A percentile compares a stretch with the other conserved stretches of the same genome.
Conservation (phyloP, 2,888 invertebrate genomes). For the Heliconius ismenius region DNA sequence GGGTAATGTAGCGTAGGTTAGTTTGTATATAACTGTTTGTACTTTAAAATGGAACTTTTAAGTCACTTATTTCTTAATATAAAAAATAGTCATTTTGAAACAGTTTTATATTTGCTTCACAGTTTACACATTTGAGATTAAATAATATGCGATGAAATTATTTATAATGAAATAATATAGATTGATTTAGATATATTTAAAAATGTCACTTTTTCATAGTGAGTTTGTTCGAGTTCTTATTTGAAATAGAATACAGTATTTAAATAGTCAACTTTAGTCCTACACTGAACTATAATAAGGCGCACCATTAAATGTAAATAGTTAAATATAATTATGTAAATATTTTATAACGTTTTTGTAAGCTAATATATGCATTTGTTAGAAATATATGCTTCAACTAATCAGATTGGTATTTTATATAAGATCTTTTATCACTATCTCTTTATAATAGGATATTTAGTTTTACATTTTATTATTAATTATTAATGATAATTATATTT, state of each 20-base stretch:
- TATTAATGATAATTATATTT: neutral
- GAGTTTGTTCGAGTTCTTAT: neutral
- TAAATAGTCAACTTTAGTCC: slow-evolving; percentile 12
- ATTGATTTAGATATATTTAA: neutral
- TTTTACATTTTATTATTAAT: slow-evolving; percentile 9
- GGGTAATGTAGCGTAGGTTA: slow-evolving; percentile 64
- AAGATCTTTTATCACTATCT: slow-evolving; percentile 37
- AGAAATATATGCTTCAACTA: slow-evolving; percentile 32
- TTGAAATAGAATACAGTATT: slow-evolving; percentile 1
- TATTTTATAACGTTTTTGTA: slow-evolving; percentile 48
- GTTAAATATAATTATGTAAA: slow-evolving; percentile 56
- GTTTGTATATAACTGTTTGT: slow-evolving; percentile 61
- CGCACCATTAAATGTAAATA: slow-evolving; percentile 52
- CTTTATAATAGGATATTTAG: slow-evolving; percentile 26
- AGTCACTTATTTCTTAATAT: slow-evolving; percentile 34
- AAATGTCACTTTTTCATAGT: neutral
- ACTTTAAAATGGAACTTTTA: slow-evolving; percentile 43
- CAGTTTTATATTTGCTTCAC: neutral
- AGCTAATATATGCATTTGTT: slow-evolving; percentile 42
- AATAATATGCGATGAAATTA: neutral
- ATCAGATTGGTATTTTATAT: slow-evolving; percentile 34
- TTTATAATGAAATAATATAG: neutral
- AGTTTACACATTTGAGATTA: neutral
- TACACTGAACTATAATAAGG: slow-evolving; percentile 25
- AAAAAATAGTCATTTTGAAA: slow-evolving; percentile 2